phyloP scores from a whole-genome alignment of 2,113 vertebrate species.

The Centropristis striata region DNA sequence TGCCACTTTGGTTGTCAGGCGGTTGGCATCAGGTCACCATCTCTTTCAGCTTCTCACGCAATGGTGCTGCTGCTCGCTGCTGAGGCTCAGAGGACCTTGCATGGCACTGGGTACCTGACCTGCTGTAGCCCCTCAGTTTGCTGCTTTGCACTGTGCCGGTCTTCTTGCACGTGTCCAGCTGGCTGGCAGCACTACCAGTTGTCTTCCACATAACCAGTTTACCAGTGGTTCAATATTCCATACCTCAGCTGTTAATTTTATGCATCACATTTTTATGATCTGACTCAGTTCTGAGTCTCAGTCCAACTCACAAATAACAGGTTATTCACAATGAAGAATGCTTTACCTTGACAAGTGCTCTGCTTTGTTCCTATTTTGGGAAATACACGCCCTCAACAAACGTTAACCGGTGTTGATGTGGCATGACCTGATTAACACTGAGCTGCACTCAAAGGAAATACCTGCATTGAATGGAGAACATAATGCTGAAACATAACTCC shows the following conservation, averaged over 20 bases:
- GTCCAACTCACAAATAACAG: constrained; percentile 15
- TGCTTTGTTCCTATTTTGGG: constrained; percentile 27
- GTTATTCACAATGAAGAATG: constrained; percentile 21
- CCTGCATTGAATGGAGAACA: neutral
- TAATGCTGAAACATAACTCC: constrained; percentile 9
- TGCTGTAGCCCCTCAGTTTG: neutral
- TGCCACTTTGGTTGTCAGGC: neutral
- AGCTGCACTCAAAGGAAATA: constrained; percentile 2
- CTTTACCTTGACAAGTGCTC: constrained; percentile 15
- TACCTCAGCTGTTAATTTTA: neutral
- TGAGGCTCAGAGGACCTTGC: constrained; percentile 5
- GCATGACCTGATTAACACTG: neutral
- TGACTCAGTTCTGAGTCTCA: neutral
- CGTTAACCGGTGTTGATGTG: constrained; percentile 23
- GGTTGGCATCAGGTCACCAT: constrained; percentile 25
- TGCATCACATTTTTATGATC: neutral
- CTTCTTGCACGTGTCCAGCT: neutral
- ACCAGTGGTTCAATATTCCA: constrained; percentile 4
- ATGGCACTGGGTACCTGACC: neutral
- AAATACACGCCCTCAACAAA: constrained; percentile 21
- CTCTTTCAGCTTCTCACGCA: constrained; percentile 43
- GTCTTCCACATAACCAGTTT: neutral
- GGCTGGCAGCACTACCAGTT: neutral
- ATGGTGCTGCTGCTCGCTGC: constrained; percentile 30
- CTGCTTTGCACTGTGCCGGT: constrained; percentile 1